Evolutionary conservation across 2,113 vertebrate species (phyloP).

Genomic region (Mustelus asterias): DNA sequence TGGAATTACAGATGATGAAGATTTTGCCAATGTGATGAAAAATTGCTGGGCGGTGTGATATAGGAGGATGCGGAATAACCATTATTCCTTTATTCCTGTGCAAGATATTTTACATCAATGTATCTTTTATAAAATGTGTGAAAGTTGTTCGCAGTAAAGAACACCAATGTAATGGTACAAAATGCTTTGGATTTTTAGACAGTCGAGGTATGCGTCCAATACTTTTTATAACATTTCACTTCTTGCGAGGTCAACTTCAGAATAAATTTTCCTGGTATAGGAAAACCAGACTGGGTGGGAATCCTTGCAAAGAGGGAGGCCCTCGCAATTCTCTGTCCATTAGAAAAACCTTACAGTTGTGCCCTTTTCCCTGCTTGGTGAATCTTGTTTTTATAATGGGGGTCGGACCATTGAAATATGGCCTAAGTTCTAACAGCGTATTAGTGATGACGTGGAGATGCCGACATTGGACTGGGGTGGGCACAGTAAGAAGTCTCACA

Average conservation of each 20-base stretch:
- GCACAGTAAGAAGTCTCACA: too few species aligned
- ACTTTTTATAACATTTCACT: too few species aligned
- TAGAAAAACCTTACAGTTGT: not conserved
- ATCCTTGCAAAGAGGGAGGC: not conserved
- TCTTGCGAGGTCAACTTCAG: not conserved
- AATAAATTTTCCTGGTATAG: not conserved
- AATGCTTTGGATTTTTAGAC: not conserved
- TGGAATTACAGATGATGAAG: conserved; percentile 56
- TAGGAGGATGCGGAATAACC: not conserved
- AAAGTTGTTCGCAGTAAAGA: not conserved
- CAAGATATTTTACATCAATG: not conserved
- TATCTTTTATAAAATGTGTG: not conserved
- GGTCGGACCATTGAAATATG: not conserved
- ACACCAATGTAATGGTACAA: not conserved
- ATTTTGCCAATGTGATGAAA: conserved; percentile 60
- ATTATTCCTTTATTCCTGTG: too few species aligned
- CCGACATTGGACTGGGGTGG: too few species aligned
- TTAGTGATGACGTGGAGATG: not conserved
- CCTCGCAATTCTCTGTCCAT: not conserved
- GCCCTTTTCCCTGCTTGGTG: not conserved
- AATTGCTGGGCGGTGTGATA: conserved; percentile 64
- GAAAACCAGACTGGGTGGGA: not conserved
- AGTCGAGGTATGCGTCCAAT: not conserved
- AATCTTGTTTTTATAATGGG: not conserved
- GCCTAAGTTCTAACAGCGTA: not conserved